phyloP scores from a whole-genome alignment of 2,797 vertebrate genomes.

The Agapornis canus region DNA sequence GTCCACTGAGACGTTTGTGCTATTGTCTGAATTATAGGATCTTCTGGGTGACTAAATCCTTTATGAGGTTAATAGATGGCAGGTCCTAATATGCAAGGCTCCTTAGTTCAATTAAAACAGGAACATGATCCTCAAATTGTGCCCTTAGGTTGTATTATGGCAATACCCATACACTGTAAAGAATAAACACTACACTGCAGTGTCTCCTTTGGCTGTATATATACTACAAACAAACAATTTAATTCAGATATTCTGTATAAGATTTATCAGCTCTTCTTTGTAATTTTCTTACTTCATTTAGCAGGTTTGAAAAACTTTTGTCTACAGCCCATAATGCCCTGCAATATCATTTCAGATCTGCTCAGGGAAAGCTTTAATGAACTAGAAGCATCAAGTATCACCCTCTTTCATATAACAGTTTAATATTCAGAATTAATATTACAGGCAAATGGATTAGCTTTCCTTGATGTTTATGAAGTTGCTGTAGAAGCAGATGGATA shows the following conservation, averaged over 20 bases:
- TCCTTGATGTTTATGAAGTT: conserved; percentile 50
- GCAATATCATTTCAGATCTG: conserved; percentile 2
- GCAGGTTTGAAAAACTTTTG: background rate
- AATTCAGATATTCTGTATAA: background rate
- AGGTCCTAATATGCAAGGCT: background rate
- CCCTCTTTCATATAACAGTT: conserved; percentile 4
- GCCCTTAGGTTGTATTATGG: background rate
- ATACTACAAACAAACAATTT: background rate
- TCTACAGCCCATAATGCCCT: background rate
- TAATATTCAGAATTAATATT: conserved; percentile 55
- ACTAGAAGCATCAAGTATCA: conserved; percentile 2
- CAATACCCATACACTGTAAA: background rate
- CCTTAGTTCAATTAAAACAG: background rate
- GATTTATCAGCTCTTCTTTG: background rate
- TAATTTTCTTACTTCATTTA: background rate
- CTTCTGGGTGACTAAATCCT: background rate
- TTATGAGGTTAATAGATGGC: background rate
- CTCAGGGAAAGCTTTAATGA: conserved; percentile 30
- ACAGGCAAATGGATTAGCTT: conserved; percentile 53
- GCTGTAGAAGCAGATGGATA: conserved; percentile 65
- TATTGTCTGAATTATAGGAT: background rate
- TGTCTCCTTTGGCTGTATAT: background rate
- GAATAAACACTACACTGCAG: background rate
- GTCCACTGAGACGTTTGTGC: background rate
- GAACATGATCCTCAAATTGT: background rate